Evolutionary conservation across 2,888 invertebrate species (phyloP).

Genomic region (Elegia similella): DNA sequence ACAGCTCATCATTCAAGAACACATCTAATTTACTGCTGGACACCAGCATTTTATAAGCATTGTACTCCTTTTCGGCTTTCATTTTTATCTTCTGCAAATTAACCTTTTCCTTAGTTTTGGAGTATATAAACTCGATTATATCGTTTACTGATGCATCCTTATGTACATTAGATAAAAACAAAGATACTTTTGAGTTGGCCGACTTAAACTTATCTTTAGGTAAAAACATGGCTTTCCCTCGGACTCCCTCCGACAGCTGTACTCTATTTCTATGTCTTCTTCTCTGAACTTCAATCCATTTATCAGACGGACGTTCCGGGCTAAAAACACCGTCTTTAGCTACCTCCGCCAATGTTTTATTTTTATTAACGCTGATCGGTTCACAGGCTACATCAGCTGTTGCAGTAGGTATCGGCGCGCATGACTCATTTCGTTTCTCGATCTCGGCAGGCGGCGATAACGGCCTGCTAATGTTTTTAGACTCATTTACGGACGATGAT

Average conservation of each 20-base stretch:
- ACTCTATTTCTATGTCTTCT: background rate
- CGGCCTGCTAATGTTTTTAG: background rate
- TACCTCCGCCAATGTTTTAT: background rate
- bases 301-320: background rate
- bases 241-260: background rate
- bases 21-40: background rate
- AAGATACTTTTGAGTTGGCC: background rate
- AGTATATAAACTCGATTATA: too few species aligned
- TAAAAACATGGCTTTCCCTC: background rate
- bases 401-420: background rate
- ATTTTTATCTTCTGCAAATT: too few species aligned
- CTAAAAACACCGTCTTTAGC: background rate
- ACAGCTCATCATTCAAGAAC: background rate
- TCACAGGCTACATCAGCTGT: background rate
- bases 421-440: background rate
- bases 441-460: background rate
- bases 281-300: too few species aligned
- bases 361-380: too few species aligned
- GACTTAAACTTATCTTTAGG: background rate
- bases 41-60: background rate
- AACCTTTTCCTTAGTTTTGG: too few species aligned
- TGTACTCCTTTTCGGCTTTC: constrained; percentile 1
- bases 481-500: too few species aligned
- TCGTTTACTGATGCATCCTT: too few species aligned
- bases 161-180: too few species aligned